Base-by-base conservation (phyloP, 1,140 invertebrate genomes). In the Sycophila sp. region DNA sequence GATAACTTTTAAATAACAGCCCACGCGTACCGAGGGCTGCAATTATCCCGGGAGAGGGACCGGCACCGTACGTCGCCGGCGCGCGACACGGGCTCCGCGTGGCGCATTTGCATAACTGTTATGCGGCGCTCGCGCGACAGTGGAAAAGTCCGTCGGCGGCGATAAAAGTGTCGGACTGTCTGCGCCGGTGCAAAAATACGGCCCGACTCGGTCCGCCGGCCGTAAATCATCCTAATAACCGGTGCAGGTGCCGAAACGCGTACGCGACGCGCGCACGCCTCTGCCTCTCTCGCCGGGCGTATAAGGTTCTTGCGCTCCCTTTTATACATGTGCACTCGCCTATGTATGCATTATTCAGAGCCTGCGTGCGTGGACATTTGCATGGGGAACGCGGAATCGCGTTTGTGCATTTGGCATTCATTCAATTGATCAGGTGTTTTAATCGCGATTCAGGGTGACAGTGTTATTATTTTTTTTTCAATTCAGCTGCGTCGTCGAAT, bases 161-260 rank as follows among this genome's bases (percentile, higher is more conserved):
- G 55, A 58, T 58, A 58, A 58, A 58, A 38, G 34, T 58, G 26
- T 58, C 55, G 22, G 17, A 22, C 26, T 6, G n/a, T 10, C 1
- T 53, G 24, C 26, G 17, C 28, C 26, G n/a, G n/a, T n/a, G 24
- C 51, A 15, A 30, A n/a, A 26, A 45, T 22, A 22, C 11, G 17
- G 24, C 22, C 26, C n/a, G 13, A 8, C 17, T 40, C 13, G 4
- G 36, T 75, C 74, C 76, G 71, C 72, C 73, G 55, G 69, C 71
- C 73, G 76, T 83, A 82, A 80, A 82, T 83, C 79, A 81, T 82
- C 62, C 73, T 80, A 80, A 83, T 81, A 82, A 79, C 76, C 74
- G 71, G 70, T 38, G 28, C 45, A 64, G 13, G 47, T 55, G 47
- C 13, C 13, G 19, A 34, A 26, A 22, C 22, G n/a, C 3, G 13